A percentile compares a stretch with the other conserved stretches of the same genome.
These are phyloP conservation scores for Turnix velox DNA, from an alignment of 2,113 vertebrate species.

Conservation along the genomic window DNA sequence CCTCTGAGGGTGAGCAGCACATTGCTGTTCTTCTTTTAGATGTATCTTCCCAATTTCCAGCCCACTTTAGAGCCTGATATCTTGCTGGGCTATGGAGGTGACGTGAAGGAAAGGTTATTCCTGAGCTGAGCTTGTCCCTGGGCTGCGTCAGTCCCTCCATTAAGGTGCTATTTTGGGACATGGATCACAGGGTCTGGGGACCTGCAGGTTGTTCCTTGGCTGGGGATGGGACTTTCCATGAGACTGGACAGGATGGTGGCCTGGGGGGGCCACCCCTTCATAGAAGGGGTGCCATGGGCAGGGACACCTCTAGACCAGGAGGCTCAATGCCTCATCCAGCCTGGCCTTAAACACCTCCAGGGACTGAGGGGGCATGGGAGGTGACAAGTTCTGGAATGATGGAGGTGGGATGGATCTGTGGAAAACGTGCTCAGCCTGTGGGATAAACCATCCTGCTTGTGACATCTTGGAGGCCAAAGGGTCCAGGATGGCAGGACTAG, in stretches of 20 bases:
- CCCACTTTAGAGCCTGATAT: neutral
- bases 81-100: neutral
- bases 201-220: neutral
- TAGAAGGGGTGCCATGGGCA: no score
- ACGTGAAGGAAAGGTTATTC: neutral
- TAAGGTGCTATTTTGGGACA: neutral
- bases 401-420: neutral
- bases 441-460: neutral
- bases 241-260: neutral
- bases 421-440: accelerated
- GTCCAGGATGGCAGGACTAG: no score
- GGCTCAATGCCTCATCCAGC: no score
- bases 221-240: neutral
- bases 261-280: accelerated
- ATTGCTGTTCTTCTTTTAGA: neutral
- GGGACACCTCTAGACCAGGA: no score
- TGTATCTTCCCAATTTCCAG: neutral
- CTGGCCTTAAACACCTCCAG: no score
- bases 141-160: neutral
- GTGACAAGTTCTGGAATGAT: accelerated
- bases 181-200: neutral
- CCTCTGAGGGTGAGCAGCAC: neutral
- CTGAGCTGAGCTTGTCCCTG: neutral
- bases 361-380: no score
- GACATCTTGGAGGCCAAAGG: neutral